A percentile compares a stretch with the other conserved stretches of the same genome.
phyloP scores from a whole-genome alignment of 2,888 invertebrate genomes.

The Tiliacea citrago region DNA sequence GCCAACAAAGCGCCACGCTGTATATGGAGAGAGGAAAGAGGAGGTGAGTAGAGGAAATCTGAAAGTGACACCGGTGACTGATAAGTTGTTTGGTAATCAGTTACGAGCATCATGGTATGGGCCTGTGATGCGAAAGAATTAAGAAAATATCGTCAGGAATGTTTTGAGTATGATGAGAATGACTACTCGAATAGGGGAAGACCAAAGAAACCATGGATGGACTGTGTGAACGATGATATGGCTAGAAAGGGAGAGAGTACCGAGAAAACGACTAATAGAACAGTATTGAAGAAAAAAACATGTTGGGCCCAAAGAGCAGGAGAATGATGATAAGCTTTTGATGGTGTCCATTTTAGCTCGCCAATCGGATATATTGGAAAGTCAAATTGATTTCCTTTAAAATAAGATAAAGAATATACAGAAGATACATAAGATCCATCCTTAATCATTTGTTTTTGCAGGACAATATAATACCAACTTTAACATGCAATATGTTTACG shows the following conservation, averaged over 20 bases:
- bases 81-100: not conserved
- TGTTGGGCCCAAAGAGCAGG: too few species aligned
- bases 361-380: not conserved
- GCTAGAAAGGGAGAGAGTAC: not conserved
- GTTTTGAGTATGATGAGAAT: not conserved
- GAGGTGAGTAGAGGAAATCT: not conserved
- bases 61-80: not conserved
- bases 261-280: not conserved
- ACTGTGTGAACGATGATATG: not conserved
- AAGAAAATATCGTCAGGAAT: not conserved
- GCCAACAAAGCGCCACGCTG: too few species aligned
- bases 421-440: not conserved
- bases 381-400: not conserved
- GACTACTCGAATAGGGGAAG: not conserved
- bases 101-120: too few species aligned
- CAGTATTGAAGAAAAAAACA: not conserved
- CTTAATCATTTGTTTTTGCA: not conserved
- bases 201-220: not conserved
- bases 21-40: not conserved
- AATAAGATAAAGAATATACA: too few species aligned
- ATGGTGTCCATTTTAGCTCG: not conserved
- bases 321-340: not conserved
- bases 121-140: not conserved
- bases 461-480: not conserved
- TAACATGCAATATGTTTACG: constrained; percentile 1